A percentile compares a stretch with the other conserved stretches of the same genome.
Evolutionary conservation across 2,113 vertebrate species (phyloP).

Genomic region (Toxotes chatareus): DNA sequence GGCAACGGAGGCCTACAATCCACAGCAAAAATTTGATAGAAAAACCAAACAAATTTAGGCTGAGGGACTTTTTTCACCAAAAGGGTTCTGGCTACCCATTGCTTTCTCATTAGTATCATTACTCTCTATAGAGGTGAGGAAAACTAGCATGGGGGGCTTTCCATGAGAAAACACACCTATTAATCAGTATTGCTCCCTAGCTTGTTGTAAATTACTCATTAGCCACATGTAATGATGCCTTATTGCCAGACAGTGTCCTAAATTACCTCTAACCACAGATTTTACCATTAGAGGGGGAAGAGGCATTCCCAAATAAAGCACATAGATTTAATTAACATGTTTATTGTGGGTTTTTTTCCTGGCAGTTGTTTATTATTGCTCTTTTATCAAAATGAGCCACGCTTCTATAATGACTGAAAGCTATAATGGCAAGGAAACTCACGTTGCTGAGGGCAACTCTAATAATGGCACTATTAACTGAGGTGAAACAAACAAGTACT

Average conservation of each 20-base stretch:
- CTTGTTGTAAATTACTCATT: conserved; percentile 81
- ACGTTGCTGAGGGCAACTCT: conserved; percentile 37
- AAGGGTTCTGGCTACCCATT: conserved; percentile 12
- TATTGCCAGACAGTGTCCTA: conserved; percentile 76
- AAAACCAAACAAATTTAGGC: conserved; percentile 7
- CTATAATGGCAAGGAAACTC: not conserved
- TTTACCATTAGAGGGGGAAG: conserved; percentile 62
- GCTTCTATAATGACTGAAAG: conserved; percentile 44
- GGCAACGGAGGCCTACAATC: not conserved
- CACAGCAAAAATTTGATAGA: not conserved
- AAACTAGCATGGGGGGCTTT: conserved; percentile 66
- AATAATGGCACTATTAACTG: conserved; percentile 22
- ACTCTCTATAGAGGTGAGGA: conserved; percentile 50
- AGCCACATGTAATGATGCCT: conserved; percentile 79
- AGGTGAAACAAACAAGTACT: too few relatives aligned
- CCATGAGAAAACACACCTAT: conserved; percentile 76
- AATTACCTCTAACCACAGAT: conserved; percentile 80
- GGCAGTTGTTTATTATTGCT: conserved; percentile 67
- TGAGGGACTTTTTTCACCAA: conserved; percentile 17
- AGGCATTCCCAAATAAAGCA: conserved; percentile 71
- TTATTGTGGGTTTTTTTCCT: conserved; percentile 55
- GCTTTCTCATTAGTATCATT: conserved; percentile 57
- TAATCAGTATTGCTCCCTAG: conserved; percentile 78
- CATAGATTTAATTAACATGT: conserved; percentile 75
- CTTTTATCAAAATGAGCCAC: conserved; percentile 70